These are phyloP conservation scores for Calephelis virginiensis DNA, from an alignment of 1,140 invertebrate species.

Conservation along the genomic window DNA sequence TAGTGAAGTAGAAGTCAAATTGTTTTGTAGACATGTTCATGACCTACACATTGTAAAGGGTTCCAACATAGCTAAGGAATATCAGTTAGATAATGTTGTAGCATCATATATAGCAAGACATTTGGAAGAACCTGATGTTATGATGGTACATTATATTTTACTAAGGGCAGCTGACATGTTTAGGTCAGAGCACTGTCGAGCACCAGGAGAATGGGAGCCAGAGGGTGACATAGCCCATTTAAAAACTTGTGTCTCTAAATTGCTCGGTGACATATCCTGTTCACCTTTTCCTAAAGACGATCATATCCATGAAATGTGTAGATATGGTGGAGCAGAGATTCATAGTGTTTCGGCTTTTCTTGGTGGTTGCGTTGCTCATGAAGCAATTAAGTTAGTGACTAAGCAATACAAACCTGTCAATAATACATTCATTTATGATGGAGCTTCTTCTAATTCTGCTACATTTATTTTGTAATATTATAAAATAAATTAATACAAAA, in stretches of 20 bases:
- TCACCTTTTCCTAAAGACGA: constrained; percentile 91
- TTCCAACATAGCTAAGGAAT: constrained; percentile 89
- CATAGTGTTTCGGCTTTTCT: constrained; percentile 97
- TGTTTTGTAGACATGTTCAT: constrained; percentile 91
- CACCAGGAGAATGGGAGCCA: constrained; percentile 94
- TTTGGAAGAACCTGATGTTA: constrained; percentile 85
- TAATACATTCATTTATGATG: constrained; percentile 98
- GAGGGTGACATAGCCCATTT: constrained; percentile 93
- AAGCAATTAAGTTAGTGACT: constrained; percentile 98
- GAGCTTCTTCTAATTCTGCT: constrained; percentile 91
- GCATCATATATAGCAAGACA: constrained; percentile 65
- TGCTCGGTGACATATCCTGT: constrained; percentile 92
- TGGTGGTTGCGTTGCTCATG: constrained; percentile 95
- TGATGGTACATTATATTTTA: constrained; percentile 95
- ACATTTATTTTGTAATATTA: constrained; percentile 83
- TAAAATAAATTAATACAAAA: constrained; percentile 31
- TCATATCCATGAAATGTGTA: constrained; percentile 95
- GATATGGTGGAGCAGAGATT: constrained; percentile 95
- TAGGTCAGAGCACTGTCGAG: constrained; percentile 90
- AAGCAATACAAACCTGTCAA: constrained; percentile 97
- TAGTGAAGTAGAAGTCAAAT: constrained; percentile 87
- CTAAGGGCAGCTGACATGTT: constrained; percentile 95
- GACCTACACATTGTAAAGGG: constrained; percentile 90
- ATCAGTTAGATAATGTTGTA: constrained; percentile 72
- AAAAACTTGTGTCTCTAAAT: constrained; percentile 88